Percentiles rank a stretch among this genome's conserved stretches.
phyloP scores from a whole-genome alignment of 2,113 vertebrate species.

The Vulpes lagopus region DNA sequence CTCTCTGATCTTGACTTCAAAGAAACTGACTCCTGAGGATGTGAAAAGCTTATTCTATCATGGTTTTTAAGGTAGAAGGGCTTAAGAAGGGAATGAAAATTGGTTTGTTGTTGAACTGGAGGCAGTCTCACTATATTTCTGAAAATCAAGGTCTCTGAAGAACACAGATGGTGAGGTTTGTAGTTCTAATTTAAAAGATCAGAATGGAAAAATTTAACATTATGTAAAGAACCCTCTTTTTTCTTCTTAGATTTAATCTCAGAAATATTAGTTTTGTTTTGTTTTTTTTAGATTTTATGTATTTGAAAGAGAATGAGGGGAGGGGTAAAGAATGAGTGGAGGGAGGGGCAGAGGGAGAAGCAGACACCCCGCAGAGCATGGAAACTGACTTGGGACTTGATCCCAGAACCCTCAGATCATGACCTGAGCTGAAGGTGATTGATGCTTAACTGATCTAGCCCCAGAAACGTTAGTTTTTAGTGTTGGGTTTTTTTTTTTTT shows the following conservation, averaged over 20 bases:
- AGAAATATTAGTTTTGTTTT: background rate
- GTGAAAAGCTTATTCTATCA: background rate
- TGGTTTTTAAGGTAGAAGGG: slow-evolving; percentile 14
- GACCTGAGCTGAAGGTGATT: too few species aligned
- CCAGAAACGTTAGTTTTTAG: background rate
- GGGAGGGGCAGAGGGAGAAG: too few species aligned
- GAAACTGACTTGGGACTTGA: too few species aligned
- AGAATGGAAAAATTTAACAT: slow-evolving; percentile 42
- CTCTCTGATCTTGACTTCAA: background rate
- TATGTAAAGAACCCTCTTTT: background rate
- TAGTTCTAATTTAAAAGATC: slow-evolving; percentile 26
- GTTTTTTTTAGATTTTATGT: background rate
- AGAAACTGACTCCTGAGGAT: background rate
- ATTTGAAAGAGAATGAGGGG: too few species aligned
- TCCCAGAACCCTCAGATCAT: too few species aligned
- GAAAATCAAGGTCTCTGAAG: slow-evolving; percentile 6
- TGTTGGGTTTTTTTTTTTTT: too few species aligned
- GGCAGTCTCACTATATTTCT: background rate
- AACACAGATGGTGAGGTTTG: background rate
- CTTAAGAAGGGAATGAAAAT: slow-evolving; percentile 18
- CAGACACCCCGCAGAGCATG: too few species aligned
- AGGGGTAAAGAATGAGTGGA: too few species aligned
- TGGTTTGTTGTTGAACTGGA: background rate
- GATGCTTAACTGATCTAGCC: too few species aligned
- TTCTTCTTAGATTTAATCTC: slow-evolving; percentile 16